These are phyloP conservation scores for Lucinisca nassula DNA, from an alignment of 2,888 invertebrate genomes.

Conservation along the genomic window DNA sequence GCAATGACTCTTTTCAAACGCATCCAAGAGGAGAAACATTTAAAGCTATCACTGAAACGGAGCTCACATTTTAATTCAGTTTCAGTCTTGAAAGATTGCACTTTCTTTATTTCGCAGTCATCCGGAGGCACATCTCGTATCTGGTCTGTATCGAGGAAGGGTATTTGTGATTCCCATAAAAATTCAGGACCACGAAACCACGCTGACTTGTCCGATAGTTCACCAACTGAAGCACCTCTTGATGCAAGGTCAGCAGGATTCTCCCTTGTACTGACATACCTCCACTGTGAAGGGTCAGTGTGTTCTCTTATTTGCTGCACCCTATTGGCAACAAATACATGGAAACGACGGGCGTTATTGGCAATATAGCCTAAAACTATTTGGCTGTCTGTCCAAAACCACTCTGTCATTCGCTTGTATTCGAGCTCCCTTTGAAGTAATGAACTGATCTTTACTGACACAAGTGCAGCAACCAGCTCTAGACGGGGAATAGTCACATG, in stretches of 20 bases:
- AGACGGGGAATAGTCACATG: slow-evolving; percentile 43
- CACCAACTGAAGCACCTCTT: too few species aligned
- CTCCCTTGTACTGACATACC: too few species aligned
- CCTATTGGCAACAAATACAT: slow-evolving; percentile 74
- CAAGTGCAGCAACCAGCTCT: slow-evolving; percentile 32
- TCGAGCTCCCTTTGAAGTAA: slow-evolving; percentile 19
- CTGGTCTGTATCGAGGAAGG: not conserved
- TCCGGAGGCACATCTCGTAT: slow-evolving; percentile 18
- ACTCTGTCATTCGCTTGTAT: not conserved
- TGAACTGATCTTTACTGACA: slow-evolving; percentile 21
- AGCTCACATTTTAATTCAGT: too few species aligned
- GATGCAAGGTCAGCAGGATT: too few species aligned
- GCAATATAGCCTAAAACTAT: slow-evolving; percentile 70
- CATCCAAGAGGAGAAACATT: too few species aligned
- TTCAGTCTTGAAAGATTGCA: too few species aligned
- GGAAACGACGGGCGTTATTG: slow-evolving; percentile 70
- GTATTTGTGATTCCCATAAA: not conserved
- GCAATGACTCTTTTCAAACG: too few species aligned
- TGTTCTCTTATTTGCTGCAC: slow-evolving; percentile 69
- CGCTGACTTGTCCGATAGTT: too few species aligned
- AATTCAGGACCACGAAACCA: not conserved
- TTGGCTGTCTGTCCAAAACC: slow-evolving; percentile 71
- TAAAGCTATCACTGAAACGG: too few species aligned
- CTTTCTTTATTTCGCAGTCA: too few species aligned
- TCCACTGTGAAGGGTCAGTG: too few species aligned